Conservation (phyloP, 2,888 invertebrate species). For the Macropis europaea region DNA sequence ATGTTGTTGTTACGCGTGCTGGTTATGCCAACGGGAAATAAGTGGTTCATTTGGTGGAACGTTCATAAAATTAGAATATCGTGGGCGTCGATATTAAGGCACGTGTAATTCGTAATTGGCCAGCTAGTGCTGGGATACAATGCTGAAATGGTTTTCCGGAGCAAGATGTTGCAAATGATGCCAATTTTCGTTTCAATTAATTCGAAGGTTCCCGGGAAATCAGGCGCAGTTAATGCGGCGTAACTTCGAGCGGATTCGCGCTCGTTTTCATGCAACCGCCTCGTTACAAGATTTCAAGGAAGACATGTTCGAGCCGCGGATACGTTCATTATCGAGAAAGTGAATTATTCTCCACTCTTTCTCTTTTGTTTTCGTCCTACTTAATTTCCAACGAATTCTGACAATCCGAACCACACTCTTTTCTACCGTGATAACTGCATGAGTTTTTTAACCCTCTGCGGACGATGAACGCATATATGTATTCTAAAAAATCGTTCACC, state of each 20-base stretch:
- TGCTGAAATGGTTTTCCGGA: slow-evolving; percentile 60
- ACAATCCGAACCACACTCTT: too few relatives aligned
- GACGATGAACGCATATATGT: too few relatives aligned
- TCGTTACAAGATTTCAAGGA: background rate
- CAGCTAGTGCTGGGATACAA: slow-evolving; percentile 46
- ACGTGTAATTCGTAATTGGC: slow-evolving; percentile 68
- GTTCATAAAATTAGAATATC: slow-evolving; percentile 64
- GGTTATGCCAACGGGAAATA: slow-evolving; percentile 57
- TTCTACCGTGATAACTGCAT: too few relatives aligned
- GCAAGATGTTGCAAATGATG: slow-evolving; percentile 19
- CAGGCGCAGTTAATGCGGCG: background rate
- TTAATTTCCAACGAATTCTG: too few relatives aligned
- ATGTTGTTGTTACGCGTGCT: slow-evolving; percentile 12
- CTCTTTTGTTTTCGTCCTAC: too few relatives aligned
- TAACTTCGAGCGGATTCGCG: background rate
- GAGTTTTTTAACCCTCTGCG: too few relatives aligned
- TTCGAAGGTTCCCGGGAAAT: background rate
- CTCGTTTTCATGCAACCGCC: background rate
- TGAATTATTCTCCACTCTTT: too few relatives aligned
- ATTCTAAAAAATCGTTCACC: too few relatives aligned
- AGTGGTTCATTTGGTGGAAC: slow-evolving; percentile 55
- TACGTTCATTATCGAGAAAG: too few relatives aligned
- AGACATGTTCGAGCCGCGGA: too few relatives aligned
- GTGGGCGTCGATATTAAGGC: slow-evolving; percentile 53
- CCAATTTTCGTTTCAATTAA: slow-evolving; percentile 8